phyloP scores from a whole-genome alignment of 2,113 vertebrate species.

The Gnathonemus longibarbis region DNA sequence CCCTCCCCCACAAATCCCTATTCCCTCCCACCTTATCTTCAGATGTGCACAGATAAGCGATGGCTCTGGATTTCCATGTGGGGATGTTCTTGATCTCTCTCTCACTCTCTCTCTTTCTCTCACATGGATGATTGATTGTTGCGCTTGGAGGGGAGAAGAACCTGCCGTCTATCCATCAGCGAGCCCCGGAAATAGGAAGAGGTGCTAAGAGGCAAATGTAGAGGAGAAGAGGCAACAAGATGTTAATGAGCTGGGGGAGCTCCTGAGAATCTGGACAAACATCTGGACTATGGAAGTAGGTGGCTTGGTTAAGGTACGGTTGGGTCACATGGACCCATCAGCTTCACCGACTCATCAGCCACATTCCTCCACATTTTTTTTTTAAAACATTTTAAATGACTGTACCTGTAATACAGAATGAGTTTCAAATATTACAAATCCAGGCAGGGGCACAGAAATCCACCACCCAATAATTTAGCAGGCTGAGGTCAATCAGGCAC shows the following conservation, averaged over 20 bases:
- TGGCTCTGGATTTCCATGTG: background rate
- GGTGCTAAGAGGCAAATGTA: background rate
- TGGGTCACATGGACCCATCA: background rate
- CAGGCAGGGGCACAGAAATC: background rate
- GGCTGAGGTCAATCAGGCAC: background rate
- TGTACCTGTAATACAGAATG: background rate
- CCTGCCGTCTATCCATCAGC: constrained; percentile 48
- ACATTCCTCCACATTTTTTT: background rate
- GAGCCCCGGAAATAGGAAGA: constrained; percentile 20
- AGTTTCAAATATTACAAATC: background rate
- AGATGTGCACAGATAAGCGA: constrained; percentile 18
- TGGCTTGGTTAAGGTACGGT: background rate
- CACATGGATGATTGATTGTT: constrained; percentile 37
- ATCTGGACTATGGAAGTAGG: background rate
- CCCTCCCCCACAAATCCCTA: background rate
- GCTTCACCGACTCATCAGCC: background rate
- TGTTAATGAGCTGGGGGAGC: background rate
- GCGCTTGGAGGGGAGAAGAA: constrained; percentile 35
- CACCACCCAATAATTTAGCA: background rate
- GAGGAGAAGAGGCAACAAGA: background rate
- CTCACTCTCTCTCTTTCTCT: background rate
- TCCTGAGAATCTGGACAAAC: background rate
- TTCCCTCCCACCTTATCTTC: background rate
- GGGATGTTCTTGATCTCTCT: background rate
- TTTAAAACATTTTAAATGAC: background rate